Base-by-base conservation (phyloP, 2,888 invertebrate genomes). In the Neoascia interrupta region DNA sequence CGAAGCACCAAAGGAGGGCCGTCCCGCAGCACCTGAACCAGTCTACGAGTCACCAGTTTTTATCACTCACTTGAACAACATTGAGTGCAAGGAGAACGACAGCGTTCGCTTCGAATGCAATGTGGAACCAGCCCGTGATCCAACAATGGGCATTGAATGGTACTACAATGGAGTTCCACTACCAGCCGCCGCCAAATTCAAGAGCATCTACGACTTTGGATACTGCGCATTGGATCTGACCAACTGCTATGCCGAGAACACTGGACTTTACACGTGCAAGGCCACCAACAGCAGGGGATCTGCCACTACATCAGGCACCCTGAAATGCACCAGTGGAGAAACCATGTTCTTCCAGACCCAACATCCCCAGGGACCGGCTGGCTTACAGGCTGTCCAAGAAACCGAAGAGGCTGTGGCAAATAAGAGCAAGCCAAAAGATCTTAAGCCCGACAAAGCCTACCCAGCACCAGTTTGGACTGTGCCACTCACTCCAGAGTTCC, bases 161-260 rank as follows among this genome's bases (percentile, higher is more conserved):
- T 97, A 95, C 90, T 93, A 95, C 75, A 97, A 99, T 87, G 97
- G 96, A 36, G 94, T 96, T 86, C 94, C 96, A 8, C 89, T 99
- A 68, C 95, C 95, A 82, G 93, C 92, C 82, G 98, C 97, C 21
- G 93, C 97, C 49, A 93, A 97, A 86, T 98, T 95, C 87, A 96
- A 96, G 89, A 94, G 96, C 19, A 95, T 94, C 11, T 96, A 97
- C 86, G 99, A 99, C 88, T 99, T 99, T 88, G 99, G 99, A 66
- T 97, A 95, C 85, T 96, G 98, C 6, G 94, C 97, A 11, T 90
- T 99, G 84, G 97, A 98, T 85, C 92, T 98, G 81, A 93, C 91
- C 61, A 95, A 96, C 82, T 93, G 95, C 0, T 96, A 97, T 85
- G 94, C 95, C 81, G 96, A 97, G 90, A 97, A 98, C 89, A 96